Evolutionary conservation across 2,888 invertebrate genomes (phyloP).

Genomic region (Sphinx pinastri): DNA sequence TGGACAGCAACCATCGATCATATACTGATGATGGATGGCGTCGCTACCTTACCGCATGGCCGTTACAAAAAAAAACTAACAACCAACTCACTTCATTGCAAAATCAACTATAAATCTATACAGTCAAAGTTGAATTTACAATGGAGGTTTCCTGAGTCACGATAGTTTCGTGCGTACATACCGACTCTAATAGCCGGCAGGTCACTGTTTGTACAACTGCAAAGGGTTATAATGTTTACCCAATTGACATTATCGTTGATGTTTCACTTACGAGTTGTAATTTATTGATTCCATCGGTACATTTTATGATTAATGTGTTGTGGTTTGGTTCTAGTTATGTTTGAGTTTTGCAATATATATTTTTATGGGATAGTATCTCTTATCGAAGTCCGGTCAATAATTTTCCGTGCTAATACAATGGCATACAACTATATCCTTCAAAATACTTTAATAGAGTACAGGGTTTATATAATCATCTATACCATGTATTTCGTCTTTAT

Average conservation of each 20-base stretch:
- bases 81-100: background rate
- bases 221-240: conserved; percentile 67
- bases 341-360: background rate
- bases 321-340: background rate
- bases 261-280: conserved; percentile 71
- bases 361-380: background rate
- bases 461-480: no score
- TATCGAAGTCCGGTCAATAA: no score
- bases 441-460: no score
- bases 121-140: conserved; percentile 32
- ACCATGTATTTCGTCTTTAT: no score
- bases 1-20: conserved; percentile 79
- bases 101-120: conserved; percentile 26
- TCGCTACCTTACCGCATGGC: conserved; percentile 46
- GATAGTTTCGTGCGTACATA: background rate
- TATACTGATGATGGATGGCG: conserved; percentile 78
- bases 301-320: conserved; percentile 27
- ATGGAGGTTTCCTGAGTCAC: background rate
- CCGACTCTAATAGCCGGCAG: conserved; percentile 58
- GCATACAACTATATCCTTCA: no score
- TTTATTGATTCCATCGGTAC: conserved; percentile 28
- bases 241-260: conserved; percentile 77
- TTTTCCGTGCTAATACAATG: no score
- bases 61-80: conserved; percentile 41
- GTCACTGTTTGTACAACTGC: conserved; percentile 73